Evolutionary conservation across 2,113 vertebrate species (phyloP).

Genomic region (Eulemur rufifrons): DNA sequence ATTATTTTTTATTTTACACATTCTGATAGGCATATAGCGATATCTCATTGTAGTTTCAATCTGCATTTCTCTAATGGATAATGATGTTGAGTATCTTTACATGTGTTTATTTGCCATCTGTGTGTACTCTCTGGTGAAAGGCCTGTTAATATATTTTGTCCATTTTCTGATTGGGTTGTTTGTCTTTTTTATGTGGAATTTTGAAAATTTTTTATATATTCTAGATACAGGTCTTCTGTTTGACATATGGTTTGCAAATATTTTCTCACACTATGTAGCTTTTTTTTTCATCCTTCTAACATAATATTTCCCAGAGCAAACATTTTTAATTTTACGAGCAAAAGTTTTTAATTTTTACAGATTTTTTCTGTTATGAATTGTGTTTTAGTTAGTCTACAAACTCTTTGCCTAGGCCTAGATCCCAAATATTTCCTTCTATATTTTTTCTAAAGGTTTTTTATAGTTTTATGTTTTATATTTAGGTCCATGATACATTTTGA

Average conservation of each 20-base stretch:
- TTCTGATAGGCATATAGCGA: neutral
- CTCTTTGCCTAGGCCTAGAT: neutral
- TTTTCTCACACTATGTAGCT: neutral
- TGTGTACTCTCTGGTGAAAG: neutral
- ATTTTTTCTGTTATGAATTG: neutral
- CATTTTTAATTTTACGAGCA: neutral
- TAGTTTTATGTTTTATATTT: neutral
- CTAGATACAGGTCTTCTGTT: neutral
- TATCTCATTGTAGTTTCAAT: neutral
- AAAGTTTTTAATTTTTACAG: conserved; percentile 15
- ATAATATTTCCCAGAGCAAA: neutral
- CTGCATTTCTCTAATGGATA: neutral
- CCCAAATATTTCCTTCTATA: neutral
- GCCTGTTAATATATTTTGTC: neutral
- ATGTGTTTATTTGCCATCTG: neutral
- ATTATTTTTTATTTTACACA: neutral
- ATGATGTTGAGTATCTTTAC: neutral
- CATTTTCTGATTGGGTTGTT: neutral
- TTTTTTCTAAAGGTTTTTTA: neutral
- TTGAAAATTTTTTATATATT: neutral
- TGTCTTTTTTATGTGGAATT: neutral
- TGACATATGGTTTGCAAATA: neutral
- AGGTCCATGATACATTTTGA: conserved; percentile 5
- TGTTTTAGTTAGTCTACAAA: neutral
- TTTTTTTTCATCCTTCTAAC: neutral